A percentile compares a stretch with the other conserved stretches of the same genome.
Evolutionary conservation across 2,113 vertebrate species (phyloP).

Genomic region (Phyllostomus hastatus): DNA sequence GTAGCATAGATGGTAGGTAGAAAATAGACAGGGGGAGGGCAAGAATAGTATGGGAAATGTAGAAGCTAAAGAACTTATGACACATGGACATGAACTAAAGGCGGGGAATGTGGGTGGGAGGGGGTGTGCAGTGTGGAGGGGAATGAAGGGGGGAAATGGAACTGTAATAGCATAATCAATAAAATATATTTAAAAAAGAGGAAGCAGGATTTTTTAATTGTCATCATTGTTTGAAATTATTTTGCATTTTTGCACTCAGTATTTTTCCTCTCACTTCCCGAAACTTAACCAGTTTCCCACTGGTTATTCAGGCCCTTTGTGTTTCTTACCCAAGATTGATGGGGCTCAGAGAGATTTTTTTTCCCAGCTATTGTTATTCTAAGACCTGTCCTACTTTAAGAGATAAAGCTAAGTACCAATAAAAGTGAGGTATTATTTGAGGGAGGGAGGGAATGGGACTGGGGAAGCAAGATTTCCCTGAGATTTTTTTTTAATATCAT

Average conservation of each 20-base stretch:
- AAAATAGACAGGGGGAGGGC: too few species aligned
- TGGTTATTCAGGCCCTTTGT: neutral
- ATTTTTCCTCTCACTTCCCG: neutral
- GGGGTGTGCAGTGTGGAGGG: too few species aligned
- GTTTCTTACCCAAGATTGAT: neutral
- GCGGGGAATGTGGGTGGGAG: too few species aligned
- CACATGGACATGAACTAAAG: too few species aligned
- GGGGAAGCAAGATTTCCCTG: neutral
- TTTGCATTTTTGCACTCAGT: neutral
- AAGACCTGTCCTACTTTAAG: neutral
- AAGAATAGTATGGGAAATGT: too few species aligned
- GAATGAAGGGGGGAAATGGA: too few species aligned
- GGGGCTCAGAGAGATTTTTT: neutral
- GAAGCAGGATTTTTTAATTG: neutral
- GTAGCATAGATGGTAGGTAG: too few species aligned
- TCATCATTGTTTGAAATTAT: neutral
- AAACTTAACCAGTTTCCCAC: neutral
- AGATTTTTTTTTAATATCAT: neutral
- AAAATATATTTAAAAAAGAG: neutral
- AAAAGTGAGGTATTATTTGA: neutral
- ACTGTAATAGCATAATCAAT: too few species aligned
- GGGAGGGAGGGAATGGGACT: neutral
- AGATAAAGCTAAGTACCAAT: neutral
- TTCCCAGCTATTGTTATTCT: neutral
- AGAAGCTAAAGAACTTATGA: too few species aligned